phyloP scores from a whole-genome alignment of 2,888 invertebrate genomes.

The Gonocerus acuteangulatus region DNA sequence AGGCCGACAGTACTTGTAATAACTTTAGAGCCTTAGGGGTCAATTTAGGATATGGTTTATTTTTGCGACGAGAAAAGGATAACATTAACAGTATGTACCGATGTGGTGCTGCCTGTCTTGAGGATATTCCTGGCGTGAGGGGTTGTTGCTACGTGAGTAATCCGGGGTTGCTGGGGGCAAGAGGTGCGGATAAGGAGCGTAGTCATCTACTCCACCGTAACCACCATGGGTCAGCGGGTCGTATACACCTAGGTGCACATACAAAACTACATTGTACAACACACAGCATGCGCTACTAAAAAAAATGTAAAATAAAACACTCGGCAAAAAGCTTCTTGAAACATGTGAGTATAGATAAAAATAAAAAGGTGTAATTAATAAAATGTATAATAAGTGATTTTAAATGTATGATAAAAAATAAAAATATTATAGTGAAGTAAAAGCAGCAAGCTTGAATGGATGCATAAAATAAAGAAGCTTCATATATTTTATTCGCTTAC shows the following conservation, averaged over 20 bases:
- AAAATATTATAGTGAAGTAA: too few relatives aligned
- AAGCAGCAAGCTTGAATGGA: too few relatives aligned
- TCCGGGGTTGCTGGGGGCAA: conserved; percentile 59
- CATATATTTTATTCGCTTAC: too few relatives aligned
- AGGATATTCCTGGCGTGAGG: conserved; percentile 73
- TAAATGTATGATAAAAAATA: too few relatives aligned
- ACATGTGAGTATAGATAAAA: not conserved
- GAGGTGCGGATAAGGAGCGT: conserved; percentile 75
- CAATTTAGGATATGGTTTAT: too few relatives aligned
- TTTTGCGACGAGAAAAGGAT: too few relatives aligned
- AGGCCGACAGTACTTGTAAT: too few relatives aligned
- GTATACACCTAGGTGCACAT: conserved; percentile 48
- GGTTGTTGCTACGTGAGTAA: conserved; percentile 68
- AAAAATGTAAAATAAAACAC: not conserved
- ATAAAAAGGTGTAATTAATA: too few relatives aligned
- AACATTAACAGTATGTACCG: conserved; percentile 49
- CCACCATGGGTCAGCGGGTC: conserved; percentile 75
- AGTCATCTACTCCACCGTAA: conserved; percentile 74
- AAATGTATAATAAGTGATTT: too few relatives aligned
- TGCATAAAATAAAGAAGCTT: too few relatives aligned
- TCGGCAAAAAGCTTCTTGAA: conserved; percentile 3
- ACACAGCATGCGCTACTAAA: conserved; percentile 1
- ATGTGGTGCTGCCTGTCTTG: conserved; percentile 68
- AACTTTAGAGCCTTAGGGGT: too few relatives aligned
- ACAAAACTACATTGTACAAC: conserved; percentile 25